Conservation (phyloP, 2,888 invertebrate species). For the Nysson spinosus region DNA sequence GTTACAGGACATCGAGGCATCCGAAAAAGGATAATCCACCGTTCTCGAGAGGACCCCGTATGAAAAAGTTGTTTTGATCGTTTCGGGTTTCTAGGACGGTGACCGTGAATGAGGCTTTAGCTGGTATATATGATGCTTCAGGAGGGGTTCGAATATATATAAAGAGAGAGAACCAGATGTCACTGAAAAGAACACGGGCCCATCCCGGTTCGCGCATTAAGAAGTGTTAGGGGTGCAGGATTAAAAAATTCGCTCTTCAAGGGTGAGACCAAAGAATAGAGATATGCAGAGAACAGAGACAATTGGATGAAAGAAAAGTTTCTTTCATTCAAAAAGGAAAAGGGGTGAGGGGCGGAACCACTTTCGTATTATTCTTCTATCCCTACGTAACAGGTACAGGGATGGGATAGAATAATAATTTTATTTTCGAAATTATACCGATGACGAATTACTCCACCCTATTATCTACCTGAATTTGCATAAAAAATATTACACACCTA, state of each 20-base stretch:
- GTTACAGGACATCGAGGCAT: slow-evolving; percentile 41
- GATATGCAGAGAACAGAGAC: slow-evolving; percentile 28
- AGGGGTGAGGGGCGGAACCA: background rate
- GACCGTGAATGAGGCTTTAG: slow-evolving; percentile 69
- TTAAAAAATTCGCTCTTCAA: slow-evolving; percentile 42
- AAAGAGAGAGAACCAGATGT: slow-evolving; percentile 57
- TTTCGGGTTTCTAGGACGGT: slow-evolving; percentile 74
- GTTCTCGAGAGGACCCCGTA: slow-evolving; percentile 62
- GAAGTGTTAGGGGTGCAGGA: slow-evolving; percentile 39
- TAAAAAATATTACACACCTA: too few relatives aligned
- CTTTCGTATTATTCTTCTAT: background rate
- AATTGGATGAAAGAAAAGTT: slow-evolving; percentile 36
- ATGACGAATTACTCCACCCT: background rate
- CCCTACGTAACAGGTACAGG: slow-evolving; percentile 8
- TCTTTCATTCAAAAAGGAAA: slow-evolving; percentile 10
- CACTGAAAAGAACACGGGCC: slow-evolving; percentile 49
- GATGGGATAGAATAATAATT: slow-evolving; percentile 18
- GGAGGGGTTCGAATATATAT: slow-evolving; percentile 14
- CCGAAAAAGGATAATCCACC: slow-evolving; percentile 65
- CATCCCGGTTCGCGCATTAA: slow-evolving; percentile 40
- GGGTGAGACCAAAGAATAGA: slow-evolving; percentile 9
- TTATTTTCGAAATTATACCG: background rate
- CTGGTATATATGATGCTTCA: slow-evolving; percentile 43
- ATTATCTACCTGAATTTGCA: too few relatives aligned
- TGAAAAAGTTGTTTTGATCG: slow-evolving; percentile 75